Evolutionary conservation across 2,113 vertebrate genomes (phyloP).

Genomic region (Megaleporinus macrocephalus): DNA sequence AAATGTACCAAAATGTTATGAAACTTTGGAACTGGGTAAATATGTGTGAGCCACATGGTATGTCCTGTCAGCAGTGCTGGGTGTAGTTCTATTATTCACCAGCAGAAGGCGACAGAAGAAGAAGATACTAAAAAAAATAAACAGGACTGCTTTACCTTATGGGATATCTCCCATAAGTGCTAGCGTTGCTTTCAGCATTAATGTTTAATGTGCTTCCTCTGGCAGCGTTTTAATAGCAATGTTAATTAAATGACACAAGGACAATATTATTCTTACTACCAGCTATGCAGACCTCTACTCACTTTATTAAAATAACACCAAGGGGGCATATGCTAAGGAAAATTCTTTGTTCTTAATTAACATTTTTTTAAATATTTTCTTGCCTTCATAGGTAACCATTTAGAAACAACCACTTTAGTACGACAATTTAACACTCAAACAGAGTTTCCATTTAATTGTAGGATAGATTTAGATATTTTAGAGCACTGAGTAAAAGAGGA

Average conservation of each 20-base stretch:
- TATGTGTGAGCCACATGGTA: not conserved
- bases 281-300: not conserved
- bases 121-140: not conserved
- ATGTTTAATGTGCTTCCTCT: slow-evolving; percentile 41
- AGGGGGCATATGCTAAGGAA: not conserved
- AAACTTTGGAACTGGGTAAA: not conserved
- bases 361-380: not conserved
- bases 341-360: not conserved
- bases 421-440: not conserved
- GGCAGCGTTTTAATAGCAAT: slow-evolving; percentile 36
- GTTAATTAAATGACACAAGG: slow-evolving; percentile 40
- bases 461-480: too few species aligned
- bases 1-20: not conserved
- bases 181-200: slow-evolving; percentile 29
- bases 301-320: not conserved
- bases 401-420: not conserved
- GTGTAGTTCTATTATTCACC: slow-evolving; percentile 1
- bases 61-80: not conserved
- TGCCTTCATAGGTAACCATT: not conserved
- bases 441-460: too few species aligned
- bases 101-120: not conserved
- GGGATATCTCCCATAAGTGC: slow-evolving; percentile 38
- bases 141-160: not conserved
- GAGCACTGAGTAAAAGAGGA: too few species aligned
- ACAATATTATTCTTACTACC: slow-evolving; percentile 1